Evolutionary conservation across 2,888 invertebrate genomes (phyloP).

Genomic region (Shargacucullia verbasci): DNA sequence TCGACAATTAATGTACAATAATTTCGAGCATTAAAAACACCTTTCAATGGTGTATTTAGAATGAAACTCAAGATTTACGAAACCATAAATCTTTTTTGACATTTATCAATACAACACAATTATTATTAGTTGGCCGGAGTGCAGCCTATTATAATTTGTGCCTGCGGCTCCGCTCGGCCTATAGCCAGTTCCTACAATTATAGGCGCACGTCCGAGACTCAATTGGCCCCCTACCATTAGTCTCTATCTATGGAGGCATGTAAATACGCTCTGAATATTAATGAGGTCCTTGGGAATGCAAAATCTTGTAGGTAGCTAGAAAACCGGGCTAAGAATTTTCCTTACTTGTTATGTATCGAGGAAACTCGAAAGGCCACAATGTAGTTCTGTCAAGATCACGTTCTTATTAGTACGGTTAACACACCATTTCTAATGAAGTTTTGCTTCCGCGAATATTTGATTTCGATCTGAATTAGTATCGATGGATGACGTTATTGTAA

Average conservation of each 20-base stretch:
- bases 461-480: constrained; percentile 27
- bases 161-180: constrained; percentile 64
- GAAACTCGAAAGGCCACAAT: constrained; percentile 59
- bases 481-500: constrained; percentile 23
- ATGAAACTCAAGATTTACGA: constrained; percentile 14
- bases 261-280: constrained; percentile 75
- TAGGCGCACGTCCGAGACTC: constrained; percentile 60
- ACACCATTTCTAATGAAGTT: constrained; percentile 47
- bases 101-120: constrained; percentile 71
- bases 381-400: constrained; percentile 49
- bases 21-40: constrained; percentile 29
- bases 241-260: constrained; percentile 64
- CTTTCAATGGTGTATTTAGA: constrained; percentile 4
- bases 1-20: constrained; percentile 16
- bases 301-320: constrained; percentile 59
- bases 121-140: constrained; percentile 60
- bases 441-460: constrained; percentile 41
- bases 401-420: constrained; percentile 33
- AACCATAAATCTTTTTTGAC: constrained; percentile 64
- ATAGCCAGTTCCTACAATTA: constrained; percentile 69
- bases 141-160: constrained; percentile 64
- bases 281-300: constrained; percentile 69
- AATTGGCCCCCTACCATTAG: constrained; percentile 64
- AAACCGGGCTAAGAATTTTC: constrained; percentile 64
- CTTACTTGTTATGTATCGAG: constrained; percentile 59